phyloP scores from a whole-genome alignment of 1,140 invertebrate genomes.

The Adelges cooleyi region DNA sequence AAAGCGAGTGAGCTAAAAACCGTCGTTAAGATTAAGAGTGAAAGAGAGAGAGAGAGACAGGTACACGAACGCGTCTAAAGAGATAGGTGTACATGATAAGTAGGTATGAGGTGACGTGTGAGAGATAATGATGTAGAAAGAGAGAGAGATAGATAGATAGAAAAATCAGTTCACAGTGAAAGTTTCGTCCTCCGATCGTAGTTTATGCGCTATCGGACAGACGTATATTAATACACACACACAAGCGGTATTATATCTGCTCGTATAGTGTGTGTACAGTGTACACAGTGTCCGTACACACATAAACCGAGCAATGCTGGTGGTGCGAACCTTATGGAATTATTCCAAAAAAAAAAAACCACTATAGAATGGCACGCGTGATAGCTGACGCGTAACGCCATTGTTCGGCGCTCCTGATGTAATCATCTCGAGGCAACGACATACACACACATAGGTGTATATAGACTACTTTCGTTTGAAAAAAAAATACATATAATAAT shows the following conservation, averaged over 20 bases:
- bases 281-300: background rate
- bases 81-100: too few relatives aligned
- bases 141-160: background rate
- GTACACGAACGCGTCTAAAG: too few relatives aligned
- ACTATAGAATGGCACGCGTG: constrained; percentile 20
- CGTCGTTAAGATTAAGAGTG: too few relatives aligned
- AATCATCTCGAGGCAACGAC: constrained; percentile 21
- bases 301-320: background rate
- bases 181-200: constrained; percentile 20
- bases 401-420: constrained; percentile 24
- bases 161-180: constrained; percentile 27
- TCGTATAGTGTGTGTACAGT: background rate
- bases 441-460: background rate
- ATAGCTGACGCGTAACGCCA: constrained; percentile 28
- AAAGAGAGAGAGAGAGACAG: too few relatives aligned
- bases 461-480: constrained; percentile 23
- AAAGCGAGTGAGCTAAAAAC: too few relatives aligned
- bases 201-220: too few relatives aligned
- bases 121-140: too few relatives aligned
- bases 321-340: constrained; percentile 24
- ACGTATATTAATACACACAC: background rate
- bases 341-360: constrained; percentile 13
- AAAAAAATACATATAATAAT: constrained; percentile 22
- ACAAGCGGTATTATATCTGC: background rate
- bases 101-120: too few relatives aligned